Base-by-base conservation (phyloP, 2,797 vertebrate genomes). In the Tokudaia muenninki region DNA sequence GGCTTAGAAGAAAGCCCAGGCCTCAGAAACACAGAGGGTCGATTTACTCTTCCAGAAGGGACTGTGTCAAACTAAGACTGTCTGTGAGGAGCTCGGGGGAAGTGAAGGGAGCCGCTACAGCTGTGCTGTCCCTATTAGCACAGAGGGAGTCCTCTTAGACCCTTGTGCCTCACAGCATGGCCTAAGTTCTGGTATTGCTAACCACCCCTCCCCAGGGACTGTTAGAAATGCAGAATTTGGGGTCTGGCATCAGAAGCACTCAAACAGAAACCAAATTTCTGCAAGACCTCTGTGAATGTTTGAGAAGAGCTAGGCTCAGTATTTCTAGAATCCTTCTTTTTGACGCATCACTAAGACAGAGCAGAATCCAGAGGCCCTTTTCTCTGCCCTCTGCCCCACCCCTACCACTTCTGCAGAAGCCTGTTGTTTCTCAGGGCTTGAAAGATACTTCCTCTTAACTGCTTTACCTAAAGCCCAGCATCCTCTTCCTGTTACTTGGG, bases 381-480 rank as follows among this genome's bases (percentile, higher is more conserved):
- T 44, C 67, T 77, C 63, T 93, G 26, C 14, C 12, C 37, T 63
- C 41, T 50, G 41, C 29, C 29, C 34, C 80, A 44, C 70, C 21
- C 29, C 31, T 16, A 37, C 41, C 93, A 8, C 92, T 81, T 91
- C 24, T 77, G 3, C 24, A 50, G 34, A 87, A 52, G 50, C 70
- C 26, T 52, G 11, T 31, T 78, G 79, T 80, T 75, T 90, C 0
- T 17, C 65, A 0, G 67, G 41, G 37, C 86, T 70, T 52, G 34
- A 87, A 17, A 26, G 57, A 52, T 2, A 26, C 72, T 92, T 96
- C 92, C 81, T 87, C 91, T 94, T 47, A 26, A 26, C 65, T 87
- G 81, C 67, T 97, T 96, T 96, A 90, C 83, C 84, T 95, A 83
- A 95, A 94, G 50, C 59, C 75, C 89, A 52, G 26, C 57, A 83